Evolutionary conservation across 2,888 invertebrate species (phyloP).

Genomic region (Sinohyriopsis cumingii): DNA sequence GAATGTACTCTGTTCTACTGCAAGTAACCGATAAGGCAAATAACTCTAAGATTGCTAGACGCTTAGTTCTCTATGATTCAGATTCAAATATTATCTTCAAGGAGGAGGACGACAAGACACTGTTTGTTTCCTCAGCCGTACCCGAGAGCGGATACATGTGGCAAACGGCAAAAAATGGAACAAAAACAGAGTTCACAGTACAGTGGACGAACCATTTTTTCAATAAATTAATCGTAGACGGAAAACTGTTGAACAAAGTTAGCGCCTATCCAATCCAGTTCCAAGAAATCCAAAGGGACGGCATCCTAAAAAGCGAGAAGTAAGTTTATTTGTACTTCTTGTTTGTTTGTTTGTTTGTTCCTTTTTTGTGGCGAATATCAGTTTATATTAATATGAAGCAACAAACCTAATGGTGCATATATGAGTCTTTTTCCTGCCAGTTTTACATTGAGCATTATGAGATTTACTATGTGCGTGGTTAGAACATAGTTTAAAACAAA

Average conservation of each 20-base stretch:
- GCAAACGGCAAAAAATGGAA: conserved; percentile 18
- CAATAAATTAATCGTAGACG: conserved; percentile 32
- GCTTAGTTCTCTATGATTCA: too few relatives aligned
- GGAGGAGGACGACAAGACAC: conserved; percentile 7
- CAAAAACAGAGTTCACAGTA: conserved; percentile 12
- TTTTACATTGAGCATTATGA: too few relatives aligned
- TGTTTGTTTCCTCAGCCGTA: conserved; percentile 29
- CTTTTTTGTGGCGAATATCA: too few relatives aligned
- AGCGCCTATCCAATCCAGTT: conserved; percentile 33
- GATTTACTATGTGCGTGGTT: too few relatives aligned
- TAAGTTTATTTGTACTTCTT: not conserved
- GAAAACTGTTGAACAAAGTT: conserved; percentile 33
- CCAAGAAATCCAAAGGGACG: conserved; percentile 17
- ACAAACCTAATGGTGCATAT: too few relatives aligned
- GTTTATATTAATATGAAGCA: too few relatives aligned
- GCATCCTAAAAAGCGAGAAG: conserved; percentile 21
- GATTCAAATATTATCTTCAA: not conserved
- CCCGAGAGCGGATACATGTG: conserved; percentile 32
- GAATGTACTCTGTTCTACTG: conserved; percentile 2
- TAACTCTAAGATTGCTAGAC: too few relatives aligned
- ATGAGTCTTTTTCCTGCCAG: too few relatives aligned
- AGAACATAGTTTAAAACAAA: too few relatives aligned
- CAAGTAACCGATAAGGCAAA: not conserved
- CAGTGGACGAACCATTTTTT: conserved; percentile 44
- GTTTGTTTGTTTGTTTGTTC: not conserved